Conservation (phyloP, 2,113 vertebrate genomes). For the Perca flavescens region DNA sequence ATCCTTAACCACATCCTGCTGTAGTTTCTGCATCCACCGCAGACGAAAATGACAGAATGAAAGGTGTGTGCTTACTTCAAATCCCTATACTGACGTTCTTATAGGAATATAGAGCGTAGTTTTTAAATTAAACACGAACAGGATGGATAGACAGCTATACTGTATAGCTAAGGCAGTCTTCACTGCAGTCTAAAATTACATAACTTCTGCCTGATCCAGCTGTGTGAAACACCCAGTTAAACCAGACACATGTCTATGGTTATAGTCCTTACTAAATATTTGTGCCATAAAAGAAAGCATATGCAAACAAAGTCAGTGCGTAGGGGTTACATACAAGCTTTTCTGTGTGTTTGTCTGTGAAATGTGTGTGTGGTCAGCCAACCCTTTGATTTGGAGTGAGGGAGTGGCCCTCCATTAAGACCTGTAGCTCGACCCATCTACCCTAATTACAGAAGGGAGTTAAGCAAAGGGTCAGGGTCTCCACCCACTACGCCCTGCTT, state of each 20-base stretch:
- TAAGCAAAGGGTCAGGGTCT: conserved; percentile 68
- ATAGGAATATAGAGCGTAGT: neutral
- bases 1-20: conserved; percentile 61
- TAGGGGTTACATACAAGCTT: conserved; percentile 21
- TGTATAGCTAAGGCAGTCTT: neutral
- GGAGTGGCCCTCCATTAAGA: conserved; percentile 74
- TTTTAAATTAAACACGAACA: neutral
- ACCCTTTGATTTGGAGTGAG: conserved; percentile 74
- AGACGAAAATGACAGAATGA: neutral
- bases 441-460: conserved; percentile 76
- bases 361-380: conserved; percentile 63
- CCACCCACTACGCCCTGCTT: conserved; percentile 66
- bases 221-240: conserved; percentile 59
- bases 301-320: conserved; percentile 45
- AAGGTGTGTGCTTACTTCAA: neutral
- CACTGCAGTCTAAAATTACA: conserved; percentile 20
- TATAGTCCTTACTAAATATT: conserved; percentile 49
- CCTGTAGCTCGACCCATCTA: conserved; percentile 31
- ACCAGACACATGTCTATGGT: conserved; percentile 39
- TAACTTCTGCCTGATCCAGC: conserved; percentile 21
- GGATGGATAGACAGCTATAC: neutral
- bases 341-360: conserved; percentile 38
- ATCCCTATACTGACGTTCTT: neutral
- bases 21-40: conserved; percentile 29
- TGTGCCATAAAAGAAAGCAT: conserved; percentile 43